These are phyloP conservation scores for Sycobia sp. DNA, from an alignment of 1,140 invertebrate species.

Conservation along the genomic window DNA sequence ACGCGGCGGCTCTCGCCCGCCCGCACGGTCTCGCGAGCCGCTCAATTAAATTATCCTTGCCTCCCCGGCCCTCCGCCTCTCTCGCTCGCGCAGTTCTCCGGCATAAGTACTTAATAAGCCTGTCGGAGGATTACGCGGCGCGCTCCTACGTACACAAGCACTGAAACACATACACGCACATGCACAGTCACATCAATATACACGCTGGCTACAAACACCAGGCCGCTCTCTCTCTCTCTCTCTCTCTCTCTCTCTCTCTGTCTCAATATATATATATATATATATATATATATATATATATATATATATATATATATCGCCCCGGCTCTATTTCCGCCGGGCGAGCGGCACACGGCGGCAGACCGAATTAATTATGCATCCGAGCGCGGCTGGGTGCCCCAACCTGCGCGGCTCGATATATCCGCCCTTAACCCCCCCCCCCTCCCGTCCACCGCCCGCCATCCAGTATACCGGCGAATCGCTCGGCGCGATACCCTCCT, in stretches of 20 bases:
- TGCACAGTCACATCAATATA: no score
- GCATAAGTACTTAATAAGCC: conserved; percentile 29
- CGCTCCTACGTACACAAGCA: no score
- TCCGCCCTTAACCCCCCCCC: neutral
- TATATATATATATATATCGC: no score
- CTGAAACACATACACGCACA: no score
- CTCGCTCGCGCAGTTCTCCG: neutral
- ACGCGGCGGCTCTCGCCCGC: no score
- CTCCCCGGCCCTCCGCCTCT: neutral
- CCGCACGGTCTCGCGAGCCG: conserved; percentile 4
- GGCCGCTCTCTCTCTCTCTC: no score
- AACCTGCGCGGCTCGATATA: conserved; percentile 10
- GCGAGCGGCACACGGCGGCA: no score
- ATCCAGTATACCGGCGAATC: no score
- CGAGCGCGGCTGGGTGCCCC: neutral
- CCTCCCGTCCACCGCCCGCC: neutral
- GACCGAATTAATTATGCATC: conserved; percentile 28
- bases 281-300: no score
- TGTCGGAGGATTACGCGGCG: conserved; percentile 4
- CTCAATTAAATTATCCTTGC: conserved; percentile 30
- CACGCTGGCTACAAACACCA: no score
- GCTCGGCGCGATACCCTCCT: neutral
- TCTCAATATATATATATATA: no score
- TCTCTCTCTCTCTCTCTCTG: no score
- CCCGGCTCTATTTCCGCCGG: neutral